These are phyloP conservation scores for Hyphantria cunea DNA, from an alignment of 1,140 invertebrate genomes.

Conservation along the genomic window DNA sequence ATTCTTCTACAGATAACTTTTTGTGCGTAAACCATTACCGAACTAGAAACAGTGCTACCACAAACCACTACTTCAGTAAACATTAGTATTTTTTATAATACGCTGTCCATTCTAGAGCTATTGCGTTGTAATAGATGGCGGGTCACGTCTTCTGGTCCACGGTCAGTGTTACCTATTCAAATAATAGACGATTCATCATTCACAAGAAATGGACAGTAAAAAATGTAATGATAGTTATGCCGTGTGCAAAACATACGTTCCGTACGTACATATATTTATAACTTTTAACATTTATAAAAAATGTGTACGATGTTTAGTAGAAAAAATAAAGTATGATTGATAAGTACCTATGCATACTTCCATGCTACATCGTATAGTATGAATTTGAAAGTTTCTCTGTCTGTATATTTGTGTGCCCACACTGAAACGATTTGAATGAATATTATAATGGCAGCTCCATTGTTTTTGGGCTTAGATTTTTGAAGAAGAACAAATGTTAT, in stretches of 20 bases:
- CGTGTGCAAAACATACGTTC: conserved; percentile 14
- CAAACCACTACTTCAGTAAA: conserved; percentile 5
- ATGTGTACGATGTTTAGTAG: no score
- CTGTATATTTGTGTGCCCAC: no score
- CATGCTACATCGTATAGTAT: no score
- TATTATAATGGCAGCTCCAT: no score
- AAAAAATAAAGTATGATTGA: background rate
- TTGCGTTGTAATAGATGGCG: conserved; percentile 28
- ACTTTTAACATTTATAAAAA: background rate
- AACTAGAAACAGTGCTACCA: no score
- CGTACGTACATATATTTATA: background rate
- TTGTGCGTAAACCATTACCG: no score
- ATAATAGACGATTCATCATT: conserved; percentile 62
- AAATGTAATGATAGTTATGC: conserved; percentile 33
- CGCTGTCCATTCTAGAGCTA: conserved; percentile 21
- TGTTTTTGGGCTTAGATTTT: no score
- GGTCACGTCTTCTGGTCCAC: conserved; percentile 47
- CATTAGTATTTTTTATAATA: conserved; percentile 17
- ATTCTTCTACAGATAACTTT: background rate
- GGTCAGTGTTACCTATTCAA: conserved; percentile 43
- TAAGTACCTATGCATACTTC: no score
- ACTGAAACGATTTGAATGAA: no score
- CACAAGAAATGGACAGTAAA: conserved; percentile 62
- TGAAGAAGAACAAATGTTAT: no score
- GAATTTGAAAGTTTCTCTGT: no score